Base-by-base conservation (phyloP, 2,797 vertebrate species). In the Aeoliscus strigatus region DNA sequence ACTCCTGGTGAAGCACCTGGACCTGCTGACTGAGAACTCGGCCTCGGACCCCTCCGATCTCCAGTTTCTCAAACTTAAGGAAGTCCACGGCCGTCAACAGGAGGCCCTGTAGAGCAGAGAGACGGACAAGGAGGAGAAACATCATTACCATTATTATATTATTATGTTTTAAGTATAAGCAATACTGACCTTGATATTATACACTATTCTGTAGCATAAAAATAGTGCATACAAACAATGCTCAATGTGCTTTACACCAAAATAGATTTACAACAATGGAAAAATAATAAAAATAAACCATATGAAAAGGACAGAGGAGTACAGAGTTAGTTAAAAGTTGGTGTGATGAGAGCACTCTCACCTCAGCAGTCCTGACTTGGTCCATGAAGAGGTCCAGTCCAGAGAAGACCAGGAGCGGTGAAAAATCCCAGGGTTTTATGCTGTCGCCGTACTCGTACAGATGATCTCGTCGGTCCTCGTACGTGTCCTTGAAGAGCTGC, bases 11-110 rank as follows among this genome's bases (percentile, higher is more conserved):
- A 45, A 94, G 81, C 40, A 34, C 46, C 61, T 87, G 83, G 53
- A 92, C 84, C 55, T 92, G 88, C 61, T 88, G 90, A 57, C 89
- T 89, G 27, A 97, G 80, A 21, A 74, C 49, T 53, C 87, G 88
- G 11, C 94, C 95, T 61, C 66, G 80, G 27, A 90, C 29, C 0
- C 94, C 93, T 1, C 92, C 92, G 8, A 97, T 88, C 68, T 94
- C 93, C 0, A 98, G 16, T 64, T 92, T 99, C 64, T 89, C 90
- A 55, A 99, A 82, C 76, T 92, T 92, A 25, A 89, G 62, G 64
- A 98, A 79, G 53, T 97, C 92, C 62, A 90, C 52, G 1, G 80
- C 82, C 0, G 90, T 92, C 62, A 73, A 40, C 67, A 97, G 77
- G 50, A 94, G 59, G 16, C 77, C 81, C 95, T 98, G 2, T 2